Conservation (phyloP, 2,797 vertebrate species). For the Arremon aurantiirostris region DNA sequence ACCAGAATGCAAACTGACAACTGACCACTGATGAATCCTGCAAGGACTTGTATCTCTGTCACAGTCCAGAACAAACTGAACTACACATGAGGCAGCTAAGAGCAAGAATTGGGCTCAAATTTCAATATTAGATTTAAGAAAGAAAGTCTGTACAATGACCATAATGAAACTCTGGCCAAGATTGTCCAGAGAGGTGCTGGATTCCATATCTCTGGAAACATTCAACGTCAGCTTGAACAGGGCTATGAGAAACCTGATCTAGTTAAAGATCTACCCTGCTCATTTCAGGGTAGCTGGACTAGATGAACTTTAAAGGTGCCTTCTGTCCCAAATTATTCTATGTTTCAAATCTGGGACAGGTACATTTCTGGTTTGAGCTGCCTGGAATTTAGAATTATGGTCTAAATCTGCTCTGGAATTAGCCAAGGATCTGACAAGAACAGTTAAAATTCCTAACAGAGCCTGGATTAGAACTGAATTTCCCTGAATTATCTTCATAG, state of each 20-base stretch:
- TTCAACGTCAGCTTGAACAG: background rate
- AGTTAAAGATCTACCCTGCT: background rate
- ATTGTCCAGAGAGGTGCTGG: background rate
- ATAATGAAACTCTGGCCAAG: background rate
- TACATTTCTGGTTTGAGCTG: background rate
- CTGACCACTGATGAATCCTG: background rate
- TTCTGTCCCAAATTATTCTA: background rate
- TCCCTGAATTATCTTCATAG: conserved; percentile 16
- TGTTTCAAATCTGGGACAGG: background rate
- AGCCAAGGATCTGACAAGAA: background rate
- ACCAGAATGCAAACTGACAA: background rate
- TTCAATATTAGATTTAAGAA: background rate
- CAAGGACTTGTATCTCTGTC: background rate
- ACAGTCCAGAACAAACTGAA: background rate
- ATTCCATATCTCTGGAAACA: background rate
- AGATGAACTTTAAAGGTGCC: background rate
- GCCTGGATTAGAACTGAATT: conserved; percentile 29
- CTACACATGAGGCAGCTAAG: background rate
- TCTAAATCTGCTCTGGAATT: conserved; percentile 28
- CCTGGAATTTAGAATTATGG: background rate
- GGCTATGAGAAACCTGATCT: background rate
- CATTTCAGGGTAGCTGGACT: background rate
- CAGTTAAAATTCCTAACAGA: conserved; percentile 19
- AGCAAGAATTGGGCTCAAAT: background rate
- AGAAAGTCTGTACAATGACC: background rate